phyloP scores from a whole-genome alignment of 2,888 invertebrate species.

The Catocala nupta region DNA sequence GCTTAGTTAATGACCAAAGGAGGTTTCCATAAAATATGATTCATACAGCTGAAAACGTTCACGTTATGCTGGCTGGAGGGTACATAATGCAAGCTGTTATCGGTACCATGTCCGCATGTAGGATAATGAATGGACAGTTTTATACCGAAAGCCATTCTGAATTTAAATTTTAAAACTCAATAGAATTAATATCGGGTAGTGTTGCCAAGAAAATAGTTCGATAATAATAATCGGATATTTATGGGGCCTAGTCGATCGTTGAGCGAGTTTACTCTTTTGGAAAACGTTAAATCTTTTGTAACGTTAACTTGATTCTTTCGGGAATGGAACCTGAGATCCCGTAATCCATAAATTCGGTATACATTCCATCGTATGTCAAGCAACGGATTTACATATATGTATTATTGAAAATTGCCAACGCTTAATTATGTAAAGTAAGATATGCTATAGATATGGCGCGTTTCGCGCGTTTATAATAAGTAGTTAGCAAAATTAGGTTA shows the following conservation, averaged over 20 bases:
- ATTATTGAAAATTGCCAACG: too few species aligned
- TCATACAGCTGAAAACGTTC: constrained; percentile 47
- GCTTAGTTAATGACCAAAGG: constrained; percentile 55
- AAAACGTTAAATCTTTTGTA: constrained; percentile 2
- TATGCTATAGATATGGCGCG: too few species aligned
- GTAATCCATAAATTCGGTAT: too few species aligned
- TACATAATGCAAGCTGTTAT: constrained; percentile 63
- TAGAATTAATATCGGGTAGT: constrained; percentile 29
- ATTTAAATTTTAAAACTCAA: constrained; percentile 57
- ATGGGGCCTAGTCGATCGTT: constrained; percentile 1
- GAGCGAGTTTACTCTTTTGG: background rate
- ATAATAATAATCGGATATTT: constrained; percentile 27
- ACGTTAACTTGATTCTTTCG: background rate
- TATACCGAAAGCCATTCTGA: constrained; percentile 42
- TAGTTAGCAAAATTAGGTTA: too few species aligned
- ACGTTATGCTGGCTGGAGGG: constrained; percentile 42
- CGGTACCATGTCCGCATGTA: constrained; percentile 49
- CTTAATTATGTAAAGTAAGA: too few species aligned
- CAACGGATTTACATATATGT: too few species aligned
- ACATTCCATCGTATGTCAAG: too few species aligned
- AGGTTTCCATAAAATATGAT: constrained; percentile 53
- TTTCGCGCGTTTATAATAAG: too few species aligned
- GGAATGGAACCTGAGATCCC: too few species aligned
- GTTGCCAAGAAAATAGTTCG: constrained; percentile 32
- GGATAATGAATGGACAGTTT: constrained; percentile 60